phyloP scores from a whole-genome alignment of 37 sponge, comb jelly and placozoan genomes.

The Halichondria panicea region DNA sequence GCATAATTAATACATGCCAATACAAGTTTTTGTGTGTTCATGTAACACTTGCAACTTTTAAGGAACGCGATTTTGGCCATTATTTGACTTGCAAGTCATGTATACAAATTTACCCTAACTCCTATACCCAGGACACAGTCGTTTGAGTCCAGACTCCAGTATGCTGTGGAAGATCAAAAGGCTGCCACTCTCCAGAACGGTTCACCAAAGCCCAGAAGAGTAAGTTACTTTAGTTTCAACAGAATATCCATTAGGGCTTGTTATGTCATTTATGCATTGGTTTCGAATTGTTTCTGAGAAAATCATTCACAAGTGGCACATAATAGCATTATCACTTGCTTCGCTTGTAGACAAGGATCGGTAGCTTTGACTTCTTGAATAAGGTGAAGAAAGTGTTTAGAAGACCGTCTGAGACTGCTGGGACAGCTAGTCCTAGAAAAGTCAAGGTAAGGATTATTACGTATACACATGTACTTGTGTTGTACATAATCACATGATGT shows the following conservation, averaged over 20 bases:
- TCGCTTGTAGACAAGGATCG: slow-evolving; percentile 14
- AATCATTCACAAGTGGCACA: neutral
- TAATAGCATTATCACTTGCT: neutral
- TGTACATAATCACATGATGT: neutral
- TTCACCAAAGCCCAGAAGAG: neutral
- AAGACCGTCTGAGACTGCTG: neutral
- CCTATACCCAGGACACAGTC: slow-evolving; percentile 12
- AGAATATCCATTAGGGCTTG: neutral
- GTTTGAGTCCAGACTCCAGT: neutral
- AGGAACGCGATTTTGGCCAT: too few relatives aligned
- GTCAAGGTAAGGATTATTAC: slow-evolving; percentile 20
- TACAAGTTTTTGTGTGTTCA: too few relatives aligned
- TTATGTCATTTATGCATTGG: neutral
- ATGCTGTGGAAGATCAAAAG: slow-evolving; percentile 6
- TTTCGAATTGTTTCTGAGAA: neutral
- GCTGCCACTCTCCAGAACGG: neutral
- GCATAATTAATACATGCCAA: too few relatives aligned
- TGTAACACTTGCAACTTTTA: too few relatives aligned
- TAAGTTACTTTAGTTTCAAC: neutral
- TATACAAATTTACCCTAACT: too few relatives aligned
- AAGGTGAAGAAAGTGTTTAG: slow-evolving; percentile 26
- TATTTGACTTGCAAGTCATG: too few relatives aligned
- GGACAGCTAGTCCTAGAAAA: slow-evolving; percentile 17
- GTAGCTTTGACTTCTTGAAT: slow-evolving; percentile 35
- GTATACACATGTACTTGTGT: neutral